Evolutionary conservation across 2,888 invertebrate species (phyloP).

Genomic region (Emmelina monodactyla): DNA sequence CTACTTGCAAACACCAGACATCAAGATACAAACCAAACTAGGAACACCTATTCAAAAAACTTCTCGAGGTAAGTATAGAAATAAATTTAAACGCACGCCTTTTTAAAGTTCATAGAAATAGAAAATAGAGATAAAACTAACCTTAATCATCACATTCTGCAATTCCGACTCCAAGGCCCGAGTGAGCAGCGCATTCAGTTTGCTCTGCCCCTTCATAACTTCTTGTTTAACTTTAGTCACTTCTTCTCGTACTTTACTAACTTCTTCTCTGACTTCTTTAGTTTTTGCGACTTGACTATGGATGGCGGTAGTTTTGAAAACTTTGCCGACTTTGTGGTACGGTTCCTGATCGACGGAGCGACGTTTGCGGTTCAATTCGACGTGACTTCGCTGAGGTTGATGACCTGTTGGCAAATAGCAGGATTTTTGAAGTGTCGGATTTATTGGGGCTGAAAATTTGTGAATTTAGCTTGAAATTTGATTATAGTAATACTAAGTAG

Average conservation of each 20-base stretch:
- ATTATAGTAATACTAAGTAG: too few species aligned
- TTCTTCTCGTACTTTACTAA: background rate
- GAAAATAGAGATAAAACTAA: constrained; percentile 11
- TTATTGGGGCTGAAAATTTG: too few species aligned
- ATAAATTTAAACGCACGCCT: too few species aligned
- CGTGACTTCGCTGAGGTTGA: too few species aligned
- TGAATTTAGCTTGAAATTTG: too few species aligned
- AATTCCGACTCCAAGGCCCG: constrained; percentile 30
- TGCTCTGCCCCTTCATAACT: background rate
- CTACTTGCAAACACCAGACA: too few species aligned
- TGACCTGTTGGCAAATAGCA: too few species aligned
- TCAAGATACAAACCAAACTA: too few species aligned
- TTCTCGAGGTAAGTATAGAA: too few species aligned
- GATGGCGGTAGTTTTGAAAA: background rate
- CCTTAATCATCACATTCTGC: constrained; percentile 32
- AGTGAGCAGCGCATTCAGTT: constrained; percentile 16
- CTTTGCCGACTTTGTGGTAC: background rate
- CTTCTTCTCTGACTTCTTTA: background rate
- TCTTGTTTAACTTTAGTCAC: background rate
- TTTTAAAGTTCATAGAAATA: too few species aligned
- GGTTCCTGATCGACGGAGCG: background rate
- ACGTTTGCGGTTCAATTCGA: background rate
- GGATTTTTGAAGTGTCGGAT: too few species aligned
- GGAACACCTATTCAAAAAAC: too few species aligned
- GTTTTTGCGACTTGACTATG: background rate